Conservation (phyloP, 2,113 vertebrate genomes). For the Zosterops borbonicus region DNA sequence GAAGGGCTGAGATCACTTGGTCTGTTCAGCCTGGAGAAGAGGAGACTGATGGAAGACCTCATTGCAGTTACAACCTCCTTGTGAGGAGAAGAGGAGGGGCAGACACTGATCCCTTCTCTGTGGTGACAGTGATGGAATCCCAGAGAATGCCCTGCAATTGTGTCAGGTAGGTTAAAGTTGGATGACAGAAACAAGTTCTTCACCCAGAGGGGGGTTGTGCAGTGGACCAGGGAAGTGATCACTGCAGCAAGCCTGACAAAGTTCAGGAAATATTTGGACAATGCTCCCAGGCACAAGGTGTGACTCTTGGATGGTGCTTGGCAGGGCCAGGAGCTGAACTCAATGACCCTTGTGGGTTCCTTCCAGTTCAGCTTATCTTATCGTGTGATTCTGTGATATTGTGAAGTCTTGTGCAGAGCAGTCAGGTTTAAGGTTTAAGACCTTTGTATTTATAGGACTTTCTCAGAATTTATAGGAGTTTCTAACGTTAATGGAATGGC, state of each 20-base stretch:
- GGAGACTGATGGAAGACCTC: neutral
- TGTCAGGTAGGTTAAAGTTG: neutral
- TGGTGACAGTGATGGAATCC: no score
- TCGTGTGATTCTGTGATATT: neutral
- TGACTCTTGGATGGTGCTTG: neutral
- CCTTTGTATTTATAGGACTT: neutral
- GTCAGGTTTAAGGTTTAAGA: neutral
- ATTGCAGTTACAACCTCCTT: neutral
- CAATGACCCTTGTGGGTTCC: fast-evolving
- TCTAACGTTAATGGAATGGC: neutral
- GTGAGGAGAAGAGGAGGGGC: neutral
- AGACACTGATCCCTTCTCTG: neutral
- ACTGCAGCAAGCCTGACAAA: neutral
- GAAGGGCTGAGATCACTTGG: neutral
- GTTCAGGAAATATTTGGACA: neutral
- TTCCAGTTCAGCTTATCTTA: neutral
- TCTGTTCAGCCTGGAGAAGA: neutral
- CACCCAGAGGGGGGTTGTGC: fast-evolving
- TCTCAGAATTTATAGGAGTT: neutral
- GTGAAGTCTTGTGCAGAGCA: neutral
- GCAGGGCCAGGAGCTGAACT: neutral
- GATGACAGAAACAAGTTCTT: neutral
- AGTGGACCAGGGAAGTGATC: no score
- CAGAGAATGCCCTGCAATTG: no score
- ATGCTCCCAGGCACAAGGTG: neutral